A percentile compares a stretch with the other conserved stretches of the same genome.
Evolutionary conservation across 2,888 invertebrate species (phyloP).

Genomic region (Melanchra persicariae): DNA sequence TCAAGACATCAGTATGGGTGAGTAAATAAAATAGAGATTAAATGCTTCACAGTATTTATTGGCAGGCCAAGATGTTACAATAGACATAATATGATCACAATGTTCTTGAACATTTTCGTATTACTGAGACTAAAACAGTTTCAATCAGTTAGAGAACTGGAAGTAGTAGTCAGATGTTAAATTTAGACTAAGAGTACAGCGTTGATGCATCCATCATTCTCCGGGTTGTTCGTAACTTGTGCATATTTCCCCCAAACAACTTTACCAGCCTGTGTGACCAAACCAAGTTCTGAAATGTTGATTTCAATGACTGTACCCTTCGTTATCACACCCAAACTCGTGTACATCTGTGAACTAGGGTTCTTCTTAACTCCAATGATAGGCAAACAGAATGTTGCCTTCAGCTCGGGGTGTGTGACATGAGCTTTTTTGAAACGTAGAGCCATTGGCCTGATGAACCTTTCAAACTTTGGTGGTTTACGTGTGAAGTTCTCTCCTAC

Average conservation of each 20-base stretch:
- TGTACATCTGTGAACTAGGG: conserved; percentile 99
- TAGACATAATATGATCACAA: conserved; percentile 13
- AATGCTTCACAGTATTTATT: conserved; percentile 70
- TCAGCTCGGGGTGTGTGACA: conserved; percentile 99
- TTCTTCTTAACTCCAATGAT: conserved; percentile 99
- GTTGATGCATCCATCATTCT: conserved; percentile 99
- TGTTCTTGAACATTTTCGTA: conserved; percentile 11
- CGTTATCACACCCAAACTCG: conserved; percentile 99
- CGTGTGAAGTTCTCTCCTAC: conserved; percentile 99
- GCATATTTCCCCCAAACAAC: conserved; percentile 99
- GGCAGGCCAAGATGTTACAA: conserved; percentile 24
- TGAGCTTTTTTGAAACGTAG: conserved; percentile 99
- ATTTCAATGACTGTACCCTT: conserved; percentile 99
- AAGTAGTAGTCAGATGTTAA: conserved; percentile 22
- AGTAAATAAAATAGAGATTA: conserved; percentile 51
- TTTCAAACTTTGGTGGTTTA: conserved; percentile 99
- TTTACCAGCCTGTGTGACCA: conserved; percentile 99
- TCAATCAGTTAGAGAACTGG: conserved; percentile 27
- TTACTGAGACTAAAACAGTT: background rate
- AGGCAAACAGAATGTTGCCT: conserved; percentile 99
- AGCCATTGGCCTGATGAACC: conserved; percentile 99
- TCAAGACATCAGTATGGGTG: conserved; percentile 27
- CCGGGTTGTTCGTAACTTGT: conserved; percentile 99
- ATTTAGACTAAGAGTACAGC: conserved; percentile 97
- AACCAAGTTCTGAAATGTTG: conserved; percentile 99